Evolutionary conservation across 2,888 invertebrate genomes (phyloP).

Genomic region (Plebejus argus): DNA sequence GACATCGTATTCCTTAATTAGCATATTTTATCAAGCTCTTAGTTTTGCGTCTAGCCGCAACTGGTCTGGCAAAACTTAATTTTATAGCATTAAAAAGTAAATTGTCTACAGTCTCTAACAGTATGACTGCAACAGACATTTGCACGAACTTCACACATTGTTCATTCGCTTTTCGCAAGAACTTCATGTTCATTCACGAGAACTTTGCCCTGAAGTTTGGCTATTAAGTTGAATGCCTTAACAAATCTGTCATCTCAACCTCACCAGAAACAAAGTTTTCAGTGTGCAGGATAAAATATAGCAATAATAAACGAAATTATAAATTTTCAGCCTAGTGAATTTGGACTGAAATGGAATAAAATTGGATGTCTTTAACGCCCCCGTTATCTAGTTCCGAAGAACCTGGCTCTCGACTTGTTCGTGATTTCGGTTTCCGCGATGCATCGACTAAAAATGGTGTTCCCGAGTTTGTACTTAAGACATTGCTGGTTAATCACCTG

Average conservation of each 20-base stretch:
- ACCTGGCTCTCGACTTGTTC: too few relatives aligned
- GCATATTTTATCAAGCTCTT: too few relatives aligned
- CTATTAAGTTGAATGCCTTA: constrained; percentile 25
- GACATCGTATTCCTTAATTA: not conserved
- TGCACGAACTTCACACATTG: constrained; percentile 13
- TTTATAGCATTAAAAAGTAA: not conserved
- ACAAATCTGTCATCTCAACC: constrained; percentile 28
- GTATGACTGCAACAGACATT: constrained; percentile 5
- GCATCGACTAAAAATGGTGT: too few relatives aligned
- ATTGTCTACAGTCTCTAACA: not conserved
- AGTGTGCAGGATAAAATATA: not conserved
- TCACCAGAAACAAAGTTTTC: not conserved
- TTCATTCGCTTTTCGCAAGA: constrained; percentile 11
- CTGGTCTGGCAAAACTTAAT: not conserved
- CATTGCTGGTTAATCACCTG: not conserved
- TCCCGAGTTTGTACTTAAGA: too few relatives aligned
- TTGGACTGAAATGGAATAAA: not conserved
- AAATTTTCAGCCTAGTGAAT: not conserved
- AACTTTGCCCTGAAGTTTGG: constrained; percentile 13
- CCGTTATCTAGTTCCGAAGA: too few relatives aligned
- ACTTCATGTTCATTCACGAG: constrained; percentile 11
- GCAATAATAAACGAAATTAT: not conserved
- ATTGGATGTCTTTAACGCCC: too few relatives aligned
- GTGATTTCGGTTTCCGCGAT: too few relatives aligned
- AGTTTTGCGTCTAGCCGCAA: not conserved